Percentiles rank a stretch among this genome's conserved stretches.
These are phyloP conservation scores for Pteropus rufus DNA, from an alignment of 2,797 vertebrate genomes.

Conservation along the genomic window DNA sequence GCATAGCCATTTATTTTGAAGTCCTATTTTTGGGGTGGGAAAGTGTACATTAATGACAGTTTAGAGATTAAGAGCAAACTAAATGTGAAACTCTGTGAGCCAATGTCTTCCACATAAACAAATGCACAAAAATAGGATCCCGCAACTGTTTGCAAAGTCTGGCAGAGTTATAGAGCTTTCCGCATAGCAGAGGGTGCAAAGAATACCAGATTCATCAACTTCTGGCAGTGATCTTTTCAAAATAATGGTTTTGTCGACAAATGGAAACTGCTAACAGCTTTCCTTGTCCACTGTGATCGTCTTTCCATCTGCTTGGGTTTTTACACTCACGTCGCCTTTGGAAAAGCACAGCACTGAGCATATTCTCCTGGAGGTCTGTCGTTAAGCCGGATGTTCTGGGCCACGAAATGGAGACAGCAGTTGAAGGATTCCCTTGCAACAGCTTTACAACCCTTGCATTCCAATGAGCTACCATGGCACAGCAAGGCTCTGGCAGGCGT, in stretches of 20 bases:
- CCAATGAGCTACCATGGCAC: background rate
- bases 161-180: conserved; percentile 43
- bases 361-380: conserved; percentile 67
- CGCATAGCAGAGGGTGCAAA: conserved; percentile 51
- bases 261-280: conserved; percentile 68
- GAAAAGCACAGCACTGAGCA: conserved; percentile 66
- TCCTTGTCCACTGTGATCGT: background rate
- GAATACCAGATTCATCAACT: conserved; percentile 58
- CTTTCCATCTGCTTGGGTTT: conserved; percentile 68
- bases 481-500: background rate
- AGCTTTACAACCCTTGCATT: background rate
- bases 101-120: conserved; percentile 60
- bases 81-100: conserved; percentile 45
- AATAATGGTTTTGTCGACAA: conserved; percentile 64
- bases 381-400: conserved; percentile 45
- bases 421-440: conserved; percentile 47
- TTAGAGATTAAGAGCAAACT: conserved; percentile 59
- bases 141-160: conserved; percentile 53
- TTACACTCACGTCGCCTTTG: conserved; percentile 44
- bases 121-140: conserved; percentile 58
- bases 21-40: conserved; percentile 57
- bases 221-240: conserved; percentile 52
- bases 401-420: conserved; percentile 41
- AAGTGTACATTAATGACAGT: conserved; percentile 56
- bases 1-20: conserved; percentile 49